Evolutionary conservation across 1,140 invertebrate genomes (phyloP).

Genomic region (Chrysopa pallens): DNA sequence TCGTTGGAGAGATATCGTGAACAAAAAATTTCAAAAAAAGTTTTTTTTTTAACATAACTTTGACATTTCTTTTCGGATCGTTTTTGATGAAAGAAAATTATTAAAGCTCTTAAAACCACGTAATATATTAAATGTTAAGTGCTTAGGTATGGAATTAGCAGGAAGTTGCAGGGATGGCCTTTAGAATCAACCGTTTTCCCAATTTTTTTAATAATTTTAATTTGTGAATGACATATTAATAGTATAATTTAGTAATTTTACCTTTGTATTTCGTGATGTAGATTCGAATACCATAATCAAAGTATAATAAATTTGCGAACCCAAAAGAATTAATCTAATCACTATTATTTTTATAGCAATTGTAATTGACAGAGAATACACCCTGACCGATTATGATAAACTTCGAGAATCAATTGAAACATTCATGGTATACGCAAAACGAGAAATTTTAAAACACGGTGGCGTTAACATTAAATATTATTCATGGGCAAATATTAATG

Average conservation of each 20-base stretch:
- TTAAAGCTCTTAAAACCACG: too few relatives aligned
- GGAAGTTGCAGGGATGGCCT: too few relatives aligned
- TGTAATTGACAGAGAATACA: slow-evolving; percentile 38
- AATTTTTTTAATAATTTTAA: too few relatives aligned
- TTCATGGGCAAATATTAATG: slow-evolving; percentile 38
- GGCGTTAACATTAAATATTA: slow-evolving; percentile 42
- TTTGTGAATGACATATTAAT: too few relatives aligned
- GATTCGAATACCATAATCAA: neutral
- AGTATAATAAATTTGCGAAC: slow-evolving; percentile 1
- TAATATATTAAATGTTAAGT: too few relatives aligned
- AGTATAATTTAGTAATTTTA: slow-evolving; percentile 1
- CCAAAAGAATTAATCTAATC: slow-evolving; percentile 7
- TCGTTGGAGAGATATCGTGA: too few relatives aligned
- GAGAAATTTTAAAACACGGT: slow-evolving; percentile 37
- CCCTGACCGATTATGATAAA: slow-evolving; percentile 32
- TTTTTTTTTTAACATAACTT: too few relatives aligned
- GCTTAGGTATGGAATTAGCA: too few relatives aligned
- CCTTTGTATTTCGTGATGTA: slow-evolving; percentile 4
- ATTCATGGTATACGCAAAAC: slow-evolving; percentile 33
- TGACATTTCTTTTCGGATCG: too few relatives aligned
- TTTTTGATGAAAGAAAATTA: too few relatives aligned
- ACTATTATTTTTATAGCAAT: slow-evolving; percentile 26
- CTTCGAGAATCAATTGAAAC: slow-evolving; percentile 34
- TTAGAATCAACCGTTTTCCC: too few relatives aligned
- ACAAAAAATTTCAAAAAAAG: too few relatives aligned